Conservation (phyloP, 2,113 vertebrate species). For the Phylloscopus whistleri region DNA sequence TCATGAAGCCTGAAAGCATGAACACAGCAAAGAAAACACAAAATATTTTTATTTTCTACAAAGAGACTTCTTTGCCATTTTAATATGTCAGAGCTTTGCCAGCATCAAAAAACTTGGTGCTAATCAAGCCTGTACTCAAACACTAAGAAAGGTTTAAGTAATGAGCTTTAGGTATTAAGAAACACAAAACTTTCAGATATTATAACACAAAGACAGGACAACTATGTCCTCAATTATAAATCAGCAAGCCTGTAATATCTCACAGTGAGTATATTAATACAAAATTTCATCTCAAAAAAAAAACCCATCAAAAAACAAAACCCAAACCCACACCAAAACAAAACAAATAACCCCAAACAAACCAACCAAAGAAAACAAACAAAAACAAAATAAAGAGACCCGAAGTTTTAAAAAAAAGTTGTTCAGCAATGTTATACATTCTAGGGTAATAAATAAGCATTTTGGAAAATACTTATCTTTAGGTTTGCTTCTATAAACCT, state of each 20-base stretch:
- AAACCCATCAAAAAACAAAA: too few relatives aligned
- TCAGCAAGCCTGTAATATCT: not conserved
- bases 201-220: not conserved
- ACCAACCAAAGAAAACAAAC: not conserved
- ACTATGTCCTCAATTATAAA: not conserved
- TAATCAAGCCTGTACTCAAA: not conserved
- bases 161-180: not conserved
- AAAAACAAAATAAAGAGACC: not conserved
- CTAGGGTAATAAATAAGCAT: not conserved
- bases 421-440: not conserved
- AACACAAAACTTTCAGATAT: not conserved
- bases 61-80: not conserved
- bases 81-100: not conserved
- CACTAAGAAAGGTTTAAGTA: not conserved
- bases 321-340: not conserved
- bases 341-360: too few relatives aligned
- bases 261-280: not conserved
- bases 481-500: not conserved
- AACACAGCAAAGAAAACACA: not conserved
- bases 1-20: not conserved
- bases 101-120: not conserved
- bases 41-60: not conserved
- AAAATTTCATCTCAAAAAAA: not conserved
- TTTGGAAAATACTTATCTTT: not conserved
- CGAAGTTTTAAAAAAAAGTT: not conserved